Evolutionary conservation across 1,140 invertebrate genomes (phyloP).

Genomic region (Solenopsis fugax): DNA sequence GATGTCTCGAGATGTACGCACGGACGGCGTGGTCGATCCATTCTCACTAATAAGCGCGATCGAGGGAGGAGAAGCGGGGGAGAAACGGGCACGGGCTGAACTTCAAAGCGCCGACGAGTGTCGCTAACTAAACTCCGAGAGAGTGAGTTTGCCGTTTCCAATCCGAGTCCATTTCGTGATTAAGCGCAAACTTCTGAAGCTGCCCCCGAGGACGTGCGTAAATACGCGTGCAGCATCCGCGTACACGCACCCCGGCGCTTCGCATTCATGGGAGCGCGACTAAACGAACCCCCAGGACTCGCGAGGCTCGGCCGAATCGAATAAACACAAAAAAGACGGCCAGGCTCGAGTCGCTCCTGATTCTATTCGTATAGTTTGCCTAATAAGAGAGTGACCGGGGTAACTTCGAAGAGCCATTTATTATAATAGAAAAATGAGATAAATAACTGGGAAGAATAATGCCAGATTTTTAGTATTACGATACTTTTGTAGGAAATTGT

Average conservation of each 20-base stretch:
- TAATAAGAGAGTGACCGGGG: too few relatives aligned
- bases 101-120: conserved; percentile 83
- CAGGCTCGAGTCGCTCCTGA: not conserved
- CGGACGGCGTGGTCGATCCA: conserved; percentile 55
- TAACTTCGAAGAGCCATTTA: too few relatives aligned
- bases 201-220: conserved; percentile 77
- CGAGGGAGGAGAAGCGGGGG: conserved; percentile 73
- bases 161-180: conserved; percentile 85
- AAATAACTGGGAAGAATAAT: too few relatives aligned
- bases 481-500: too few relatives aligned
- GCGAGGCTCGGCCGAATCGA: conserved; percentile 12
- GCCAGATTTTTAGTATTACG: too few relatives aligned
- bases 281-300: not conserved
- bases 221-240: conserved; percentile 75
- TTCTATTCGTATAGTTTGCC: not conserved
- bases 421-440: too few relatives aligned
- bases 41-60: conserved; percentile 84
- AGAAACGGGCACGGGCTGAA: conserved; percentile 74
- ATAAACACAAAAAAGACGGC: not conserved
- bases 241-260: conserved; percentile 51
- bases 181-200: conserved; percentile 85
- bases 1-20: conserved; percentile 34
- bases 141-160: conserved; percentile 83
- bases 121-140: conserved; percentile 84
- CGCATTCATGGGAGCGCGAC: conserved; percentile 66